Percentiles rank a stretch among this genome's conserved stretches.
Conservation (phyloP, 2,113 vertebrate species). For the Nettapus auritus region DNA sequence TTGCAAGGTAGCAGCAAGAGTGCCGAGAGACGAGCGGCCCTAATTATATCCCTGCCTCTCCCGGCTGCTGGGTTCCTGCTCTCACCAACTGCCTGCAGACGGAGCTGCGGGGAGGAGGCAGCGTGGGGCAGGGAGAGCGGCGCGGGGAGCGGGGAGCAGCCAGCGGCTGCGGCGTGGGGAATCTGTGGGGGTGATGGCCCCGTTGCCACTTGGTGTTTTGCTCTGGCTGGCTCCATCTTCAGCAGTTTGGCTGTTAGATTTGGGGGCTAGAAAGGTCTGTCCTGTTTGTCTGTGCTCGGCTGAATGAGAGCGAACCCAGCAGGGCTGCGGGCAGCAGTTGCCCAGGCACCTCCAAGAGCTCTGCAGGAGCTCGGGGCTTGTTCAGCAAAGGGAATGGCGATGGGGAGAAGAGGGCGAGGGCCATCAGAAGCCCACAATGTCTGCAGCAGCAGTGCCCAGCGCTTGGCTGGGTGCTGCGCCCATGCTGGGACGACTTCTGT, state of each 20-base stretch:
- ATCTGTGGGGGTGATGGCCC: not conserved
- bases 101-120: not conserved
- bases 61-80: not conserved
- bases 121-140: not conserved
- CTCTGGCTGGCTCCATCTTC: rapidly evolving
- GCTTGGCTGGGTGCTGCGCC: not conserved
- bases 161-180: not conserved
- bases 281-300: not conserved
- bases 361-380: rapidly evolving
- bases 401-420: not conserved
- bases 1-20: conserved; percentile 21
- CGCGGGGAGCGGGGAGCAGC: no score
- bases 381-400: not conserved
- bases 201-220: not conserved
- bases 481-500: rapidly evolving
- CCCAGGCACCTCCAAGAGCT: not conserved
- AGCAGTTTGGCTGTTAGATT: not conserved
- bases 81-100: not conserved
- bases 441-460: not conserved
- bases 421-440: not conserved
- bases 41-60: conserved; percentile 1
- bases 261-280: not conserved
- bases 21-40: not conserved
- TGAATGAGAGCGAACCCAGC: not conserved
- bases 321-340: not conserved